Conservation (phyloP, 2,888 invertebrate genomes). For the Dicycla oo region DNA sequence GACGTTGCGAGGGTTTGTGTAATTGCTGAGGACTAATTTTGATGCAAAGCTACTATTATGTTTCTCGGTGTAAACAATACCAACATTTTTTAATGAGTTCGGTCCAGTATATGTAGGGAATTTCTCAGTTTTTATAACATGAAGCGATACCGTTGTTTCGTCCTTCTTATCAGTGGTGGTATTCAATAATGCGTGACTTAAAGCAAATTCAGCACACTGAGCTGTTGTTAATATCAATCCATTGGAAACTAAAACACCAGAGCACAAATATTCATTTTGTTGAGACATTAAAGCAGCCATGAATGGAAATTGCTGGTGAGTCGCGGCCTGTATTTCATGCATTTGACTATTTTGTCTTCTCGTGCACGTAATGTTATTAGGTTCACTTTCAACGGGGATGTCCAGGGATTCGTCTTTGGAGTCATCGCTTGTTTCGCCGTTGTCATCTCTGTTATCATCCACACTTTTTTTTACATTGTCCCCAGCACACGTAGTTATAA, state of each 20-base stretch:
- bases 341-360: constrained; percentile 79
- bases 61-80: constrained; percentile 82
- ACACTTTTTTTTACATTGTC: constrained; percentile 83
- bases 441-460: constrained; percentile 81
- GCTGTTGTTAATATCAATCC: constrained; percentile 84
- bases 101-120: constrained; percentile 79
- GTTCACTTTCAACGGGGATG: constrained; percentile 76
- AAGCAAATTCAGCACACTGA: constrained; percentile 73
- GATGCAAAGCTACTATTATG: constrained; percentile 78
- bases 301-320: constrained; percentile 80
- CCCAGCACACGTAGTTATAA: constrained; percentile 69
- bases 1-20: constrained; percentile 71
- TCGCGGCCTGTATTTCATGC: constrained; percentile 81
- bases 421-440: constrained; percentile 79
- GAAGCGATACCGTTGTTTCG: constrained; percentile 72
- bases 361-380: constrained; percentile 75
- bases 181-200: constrained; percentile 81
- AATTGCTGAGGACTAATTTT: constrained; percentile 80
- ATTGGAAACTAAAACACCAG: constrained; percentile 81
- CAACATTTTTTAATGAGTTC: constrained; percentile 79
- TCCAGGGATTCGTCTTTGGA: constrained; percentile 80
- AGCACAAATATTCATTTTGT: constrained; percentile 82
- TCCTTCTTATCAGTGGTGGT: constrained; percentile 79
- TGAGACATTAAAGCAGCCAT: constrained; percentile 84
- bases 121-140: constrained; percentile 79